These are phyloP conservation scores for Bufo bufo DNA, from an alignment of 2,113 vertebrate species.

Conservation along the genomic window DNA sequence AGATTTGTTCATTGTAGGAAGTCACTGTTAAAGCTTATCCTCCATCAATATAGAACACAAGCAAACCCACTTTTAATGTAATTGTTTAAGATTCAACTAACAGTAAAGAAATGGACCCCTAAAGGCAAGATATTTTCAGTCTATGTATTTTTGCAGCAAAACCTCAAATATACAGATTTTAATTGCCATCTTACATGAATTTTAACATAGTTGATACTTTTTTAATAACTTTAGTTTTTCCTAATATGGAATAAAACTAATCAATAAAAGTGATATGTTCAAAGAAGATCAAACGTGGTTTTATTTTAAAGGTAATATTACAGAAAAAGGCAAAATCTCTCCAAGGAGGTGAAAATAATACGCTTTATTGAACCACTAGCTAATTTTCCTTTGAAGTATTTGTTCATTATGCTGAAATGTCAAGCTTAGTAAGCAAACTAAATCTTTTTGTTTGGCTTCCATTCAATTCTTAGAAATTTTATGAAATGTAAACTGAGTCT, in stretches of 20 bases:
- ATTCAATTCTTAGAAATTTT: constrained; percentile 53
- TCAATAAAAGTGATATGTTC: constrained; percentile 46
- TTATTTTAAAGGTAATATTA: constrained; percentile 59
- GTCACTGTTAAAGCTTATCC: no score
- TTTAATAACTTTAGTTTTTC: constrained; percentile 26
- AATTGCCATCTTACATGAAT: background rate
- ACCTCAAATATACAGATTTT: background rate
- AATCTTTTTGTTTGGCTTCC: constrained; percentile 52
- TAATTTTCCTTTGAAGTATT: constrained; percentile 58
- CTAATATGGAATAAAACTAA: constrained; percentile 35
- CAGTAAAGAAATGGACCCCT: no score
- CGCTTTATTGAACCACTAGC: constrained; percentile 54
- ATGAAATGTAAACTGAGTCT: constrained; percentile 35
- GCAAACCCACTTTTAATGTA: no score
- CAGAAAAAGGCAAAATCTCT: constrained; percentile 53
- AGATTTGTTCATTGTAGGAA: no score
- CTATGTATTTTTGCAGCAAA: background rate
- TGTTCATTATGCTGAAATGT: constrained; percentile 59
- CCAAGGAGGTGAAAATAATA: constrained; percentile 58
- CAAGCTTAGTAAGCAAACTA: constrained; percentile 57
- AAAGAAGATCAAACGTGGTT: constrained; percentile 57
- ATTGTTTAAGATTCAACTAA: no score
- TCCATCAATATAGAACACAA: no score
- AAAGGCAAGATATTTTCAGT: no score
- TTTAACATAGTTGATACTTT: constrained; percentile 1